Conservation (phyloP, 2,888 invertebrate genomes). For the Acrocera orbiculus region DNA sequence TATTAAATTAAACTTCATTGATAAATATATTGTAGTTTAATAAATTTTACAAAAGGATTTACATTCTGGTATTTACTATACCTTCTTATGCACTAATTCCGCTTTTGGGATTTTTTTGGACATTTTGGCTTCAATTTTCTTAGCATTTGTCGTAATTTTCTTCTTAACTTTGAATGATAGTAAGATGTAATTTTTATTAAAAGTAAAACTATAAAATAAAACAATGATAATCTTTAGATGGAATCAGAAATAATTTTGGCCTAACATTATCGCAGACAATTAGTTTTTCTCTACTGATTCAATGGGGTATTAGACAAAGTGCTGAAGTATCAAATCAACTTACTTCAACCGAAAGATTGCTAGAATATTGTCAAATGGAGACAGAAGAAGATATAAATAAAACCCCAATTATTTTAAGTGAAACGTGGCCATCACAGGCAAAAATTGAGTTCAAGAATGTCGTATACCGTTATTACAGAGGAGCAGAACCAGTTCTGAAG, state of each 20-base stretch:
- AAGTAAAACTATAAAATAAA: no score
- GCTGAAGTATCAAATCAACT: conserved; percentile 50
- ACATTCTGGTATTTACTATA: conserved; percentile 48
- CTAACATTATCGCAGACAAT: conserved; percentile 37
- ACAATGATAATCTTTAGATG: no score
- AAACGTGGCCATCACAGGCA: conserved; percentile 36
- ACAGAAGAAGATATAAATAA: conserved; percentile 31
- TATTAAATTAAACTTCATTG: no score
- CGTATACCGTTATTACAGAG: conserved; percentile 53
- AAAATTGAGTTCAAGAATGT: conserved; percentile 34
- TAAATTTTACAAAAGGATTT: no score
- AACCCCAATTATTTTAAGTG: conserved; percentile 9
- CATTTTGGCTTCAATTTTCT: conserved; percentile 43
- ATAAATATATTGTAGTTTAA: no score
- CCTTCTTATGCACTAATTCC: conserved; percentile 41
- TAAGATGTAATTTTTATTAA: no score
- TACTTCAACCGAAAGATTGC: conserved; percentile 53
- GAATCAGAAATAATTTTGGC: conserved; percentile 33
- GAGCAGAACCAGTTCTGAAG: conserved; percentile 63
- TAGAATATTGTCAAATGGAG: conserved; percentile 38
- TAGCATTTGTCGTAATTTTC: conserved; percentile 44
- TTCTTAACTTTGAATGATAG: conserved; percentile 38
- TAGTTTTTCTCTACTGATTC: conserved; percentile 35
- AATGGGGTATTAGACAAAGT: conserved; percentile 58
- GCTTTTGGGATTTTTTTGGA: conserved; percentile 51